Evolutionary conservation across 2,113 vertebrate genomes (phyloP).

Genomic region (Ciconia stormi): DNA sequence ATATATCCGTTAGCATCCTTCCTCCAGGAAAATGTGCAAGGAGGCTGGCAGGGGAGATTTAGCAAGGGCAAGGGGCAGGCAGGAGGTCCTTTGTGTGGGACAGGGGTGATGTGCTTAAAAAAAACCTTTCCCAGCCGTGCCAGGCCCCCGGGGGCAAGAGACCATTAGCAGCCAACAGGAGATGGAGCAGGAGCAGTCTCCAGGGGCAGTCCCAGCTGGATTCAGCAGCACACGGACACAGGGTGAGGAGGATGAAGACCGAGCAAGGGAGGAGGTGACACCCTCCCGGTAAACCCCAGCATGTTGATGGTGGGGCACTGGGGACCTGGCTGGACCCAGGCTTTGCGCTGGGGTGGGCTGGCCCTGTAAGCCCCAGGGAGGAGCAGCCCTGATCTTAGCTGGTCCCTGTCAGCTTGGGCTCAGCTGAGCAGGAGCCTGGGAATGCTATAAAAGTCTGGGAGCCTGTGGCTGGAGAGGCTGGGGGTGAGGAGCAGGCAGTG

Average conservation of each 20-base stretch:
- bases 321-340: not conserved
- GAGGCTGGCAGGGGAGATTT: not conserved
- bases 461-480: not conserved
- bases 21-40: not conserved
- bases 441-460: not conserved
- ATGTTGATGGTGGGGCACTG: not conserved
- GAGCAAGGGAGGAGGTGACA: not conserved
- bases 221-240: not conserved
- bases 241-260: not conserved
- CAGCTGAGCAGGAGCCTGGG: not conserved
- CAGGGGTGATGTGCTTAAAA: not conserved
- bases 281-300: not conserved
- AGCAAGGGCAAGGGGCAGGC: not conserved
- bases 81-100: not conserved
- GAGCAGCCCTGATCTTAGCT: not conserved
- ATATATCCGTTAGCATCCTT: not conserved
- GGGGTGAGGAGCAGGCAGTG: rapidly evolving
- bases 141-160: not conserved
- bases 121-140: not conserved
- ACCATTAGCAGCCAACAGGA: not conserved
- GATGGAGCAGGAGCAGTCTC: not conserved
- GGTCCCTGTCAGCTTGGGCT: not conserved
- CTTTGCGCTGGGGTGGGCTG: not conserved
- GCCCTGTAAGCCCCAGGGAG: not conserved
- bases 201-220: not conserved